Percentiles rank a stretch among this genome's conserved stretches.
Conservation (phyloP, 2,888 invertebrate species). For the Dione vanillae region DNA sequence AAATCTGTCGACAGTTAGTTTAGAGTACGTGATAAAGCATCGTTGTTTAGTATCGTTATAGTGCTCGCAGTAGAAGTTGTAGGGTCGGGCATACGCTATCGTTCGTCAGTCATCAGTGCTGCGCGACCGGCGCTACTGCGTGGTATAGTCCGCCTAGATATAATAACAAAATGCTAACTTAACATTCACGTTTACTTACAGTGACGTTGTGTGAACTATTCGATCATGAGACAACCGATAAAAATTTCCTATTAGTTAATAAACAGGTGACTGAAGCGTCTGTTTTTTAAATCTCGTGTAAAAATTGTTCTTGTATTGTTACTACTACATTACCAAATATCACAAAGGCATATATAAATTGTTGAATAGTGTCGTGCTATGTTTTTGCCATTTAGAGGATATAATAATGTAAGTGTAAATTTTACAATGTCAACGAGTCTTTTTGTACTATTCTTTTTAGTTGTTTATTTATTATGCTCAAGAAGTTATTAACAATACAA, state of each 20-base stretch:
- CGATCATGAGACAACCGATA: constrained; percentile 61
- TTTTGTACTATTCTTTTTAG: constrained; percentile 16
- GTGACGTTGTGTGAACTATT: constrained; percentile 74
- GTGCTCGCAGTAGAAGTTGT: constrained; percentile 69
- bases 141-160: constrained; percentile 64
- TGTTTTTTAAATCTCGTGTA: constrained; percentile 37
- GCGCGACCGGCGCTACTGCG: constrained; percentile 74
- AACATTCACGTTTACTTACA: constrained; percentile 70
- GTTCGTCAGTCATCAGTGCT: constrained; percentile 79
- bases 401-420: constrained; percentile 38
- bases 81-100: constrained; percentile 80
- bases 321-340: constrained; percentile 56
- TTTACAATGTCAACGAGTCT: constrained; percentile 13
- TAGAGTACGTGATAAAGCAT: constrained; percentile 48
- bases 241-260: constrained; percentile 61
- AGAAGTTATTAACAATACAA: background rate
- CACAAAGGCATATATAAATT: constrained; percentile 51
- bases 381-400: constrained; percentile 45
- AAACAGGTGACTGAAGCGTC: constrained; percentile 65
- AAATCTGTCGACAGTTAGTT: constrained; percentile 38
- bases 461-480: constrained; percentile 1
- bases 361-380: constrained; percentile 47
- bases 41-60: constrained; percentile 56
- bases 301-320: constrained; percentile 51
- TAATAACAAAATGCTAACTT: constrained; percentile 60